A percentile compares a stretch with the other conserved stretches of the same genome.
Conservation (phyloP, 2,888 invertebrate genomes). For the Netelia fuscicornis region DNA sequence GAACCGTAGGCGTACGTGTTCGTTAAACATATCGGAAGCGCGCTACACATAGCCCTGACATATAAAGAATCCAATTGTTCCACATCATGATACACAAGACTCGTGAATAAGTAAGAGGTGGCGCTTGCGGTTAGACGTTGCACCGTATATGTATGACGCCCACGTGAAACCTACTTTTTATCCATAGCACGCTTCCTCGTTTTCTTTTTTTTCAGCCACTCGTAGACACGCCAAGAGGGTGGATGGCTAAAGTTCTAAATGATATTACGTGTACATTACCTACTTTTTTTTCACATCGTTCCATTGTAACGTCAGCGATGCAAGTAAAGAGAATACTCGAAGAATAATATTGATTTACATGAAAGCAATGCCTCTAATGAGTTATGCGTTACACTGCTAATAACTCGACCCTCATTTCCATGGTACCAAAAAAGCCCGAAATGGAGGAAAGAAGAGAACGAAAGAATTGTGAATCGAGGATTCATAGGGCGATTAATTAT, state of each 20-base stretch:
- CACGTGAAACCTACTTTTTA: constrained; percentile 42
- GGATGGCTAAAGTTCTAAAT: not conserved
- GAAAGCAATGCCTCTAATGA: no score
- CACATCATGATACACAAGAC: constrained; percentile 70
- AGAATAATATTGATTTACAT: not conserved
- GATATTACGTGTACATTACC: not conserved
- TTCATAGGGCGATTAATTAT: no score
- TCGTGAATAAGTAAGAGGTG: constrained; percentile 77
- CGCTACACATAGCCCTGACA: constrained; percentile 22
- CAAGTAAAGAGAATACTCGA: not conserved
- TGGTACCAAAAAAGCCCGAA: no score
- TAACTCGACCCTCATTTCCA: no score
- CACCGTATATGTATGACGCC: constrained; percentile 6
- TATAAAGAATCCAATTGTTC: constrained; percentile 78
- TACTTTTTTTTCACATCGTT: not conserved
- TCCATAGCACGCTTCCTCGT: not conserved
- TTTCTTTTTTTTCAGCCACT: not conserved
- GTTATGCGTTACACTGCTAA: no score
- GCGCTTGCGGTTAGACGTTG: constrained; percentile 77
- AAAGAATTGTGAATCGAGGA: no score
- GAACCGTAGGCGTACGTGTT: not conserved
- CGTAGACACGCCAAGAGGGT: not conserved
- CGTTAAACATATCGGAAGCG: not conserved
- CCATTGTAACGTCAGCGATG: not conserved
- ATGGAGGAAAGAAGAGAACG: no score